These are phyloP conservation scores for Chaetodon trifasciatus DNA, from an alignment of 2,797 vertebrate species.

Conservation along the genomic window DNA sequence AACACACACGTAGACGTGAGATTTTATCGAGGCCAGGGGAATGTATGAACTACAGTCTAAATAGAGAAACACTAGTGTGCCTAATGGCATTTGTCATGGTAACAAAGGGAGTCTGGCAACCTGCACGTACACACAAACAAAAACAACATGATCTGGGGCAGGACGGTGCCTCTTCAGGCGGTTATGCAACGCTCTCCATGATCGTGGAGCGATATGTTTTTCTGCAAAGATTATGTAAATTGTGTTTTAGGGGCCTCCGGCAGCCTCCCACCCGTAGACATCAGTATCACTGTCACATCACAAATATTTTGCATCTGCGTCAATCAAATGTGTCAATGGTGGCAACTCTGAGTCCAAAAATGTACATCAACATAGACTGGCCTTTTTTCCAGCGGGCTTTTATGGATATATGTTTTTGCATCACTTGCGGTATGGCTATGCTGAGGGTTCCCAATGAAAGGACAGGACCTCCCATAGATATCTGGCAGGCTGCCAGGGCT, in stretches of 20 bases:
- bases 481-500: slow-evolving; percentile 52
- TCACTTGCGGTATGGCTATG: slow-evolving; percentile 3
- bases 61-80: slow-evolving; percentile 60
- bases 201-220: slow-evolving; percentile 55
- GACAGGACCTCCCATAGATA: slow-evolving; percentile 48
- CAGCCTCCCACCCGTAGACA: not conserved
- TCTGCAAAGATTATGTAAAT: slow-evolving; percentile 56
- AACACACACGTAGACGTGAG: slow-evolving; percentile 68
- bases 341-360: not conserved
- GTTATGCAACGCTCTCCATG: slow-evolving; percentile 61
- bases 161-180: slow-evolving; percentile 48
- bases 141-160: slow-evolving; percentile 58
- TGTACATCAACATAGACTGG: not conserved
- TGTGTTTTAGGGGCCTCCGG: not conserved
- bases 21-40: slow-evolving; percentile 76
- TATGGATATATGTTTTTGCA: slow-evolving; percentile 1
- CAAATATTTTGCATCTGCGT: slow-evolving; percentile 1
- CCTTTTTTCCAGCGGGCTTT: not conserved
- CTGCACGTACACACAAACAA: slow-evolving; percentile 78
- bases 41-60: slow-evolving; percentile 74
- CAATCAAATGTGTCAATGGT: not conserved
- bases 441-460: slow-evolving; percentile 15
- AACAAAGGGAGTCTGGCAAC: slow-evolving; percentile 63
- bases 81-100: slow-evolving; percentile 64
- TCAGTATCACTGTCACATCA: not conserved